These are phyloP conservation scores for Rhynchomys soricoides DNA, from an alignment of 2,113 vertebrate genomes.

Conservation along the genomic window DNA sequence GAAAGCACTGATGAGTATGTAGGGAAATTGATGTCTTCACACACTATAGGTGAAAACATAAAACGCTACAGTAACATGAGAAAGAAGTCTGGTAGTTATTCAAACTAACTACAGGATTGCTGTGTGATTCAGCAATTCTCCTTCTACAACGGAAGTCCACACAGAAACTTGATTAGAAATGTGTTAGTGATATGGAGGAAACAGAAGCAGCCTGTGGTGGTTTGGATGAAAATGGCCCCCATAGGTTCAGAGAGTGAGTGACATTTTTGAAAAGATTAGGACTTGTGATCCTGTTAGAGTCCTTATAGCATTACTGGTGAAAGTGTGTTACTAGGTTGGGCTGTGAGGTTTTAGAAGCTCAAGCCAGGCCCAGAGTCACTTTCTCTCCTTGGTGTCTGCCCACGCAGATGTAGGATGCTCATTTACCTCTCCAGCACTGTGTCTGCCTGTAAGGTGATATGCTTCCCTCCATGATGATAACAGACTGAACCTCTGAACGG, in stretches of 20 bases:
- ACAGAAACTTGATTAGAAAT: slow-evolving; percentile 1
- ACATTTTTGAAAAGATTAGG: neutral
- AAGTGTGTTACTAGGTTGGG: too few relatives aligned
- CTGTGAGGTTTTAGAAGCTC: neutral
- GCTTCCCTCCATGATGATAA: neutral
- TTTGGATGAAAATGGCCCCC: neutral
- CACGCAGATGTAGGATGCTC: too few relatives aligned
- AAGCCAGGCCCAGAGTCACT: neutral
- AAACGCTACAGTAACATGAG: neutral
- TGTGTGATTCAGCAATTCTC: neutral
- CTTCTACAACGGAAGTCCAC: neutral
- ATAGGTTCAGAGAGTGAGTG: neutral
- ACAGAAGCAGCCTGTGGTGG: neutral
- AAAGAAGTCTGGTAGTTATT: neutral
- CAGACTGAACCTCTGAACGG: neutral
- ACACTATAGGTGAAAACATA: neutral
- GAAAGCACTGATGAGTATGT: neutral
- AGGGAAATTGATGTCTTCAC: neutral
- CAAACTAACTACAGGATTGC: neutral
- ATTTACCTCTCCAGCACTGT: neutral
- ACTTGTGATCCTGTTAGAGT: neutral
- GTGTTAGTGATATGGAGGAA: neutral
- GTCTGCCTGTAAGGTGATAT: neutral
- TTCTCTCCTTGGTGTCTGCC: neutral
- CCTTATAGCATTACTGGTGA: neutral